Base-by-base conservation (phyloP, 2,888 invertebrate genomes). In the Lycaena phlaeas region DNA sequence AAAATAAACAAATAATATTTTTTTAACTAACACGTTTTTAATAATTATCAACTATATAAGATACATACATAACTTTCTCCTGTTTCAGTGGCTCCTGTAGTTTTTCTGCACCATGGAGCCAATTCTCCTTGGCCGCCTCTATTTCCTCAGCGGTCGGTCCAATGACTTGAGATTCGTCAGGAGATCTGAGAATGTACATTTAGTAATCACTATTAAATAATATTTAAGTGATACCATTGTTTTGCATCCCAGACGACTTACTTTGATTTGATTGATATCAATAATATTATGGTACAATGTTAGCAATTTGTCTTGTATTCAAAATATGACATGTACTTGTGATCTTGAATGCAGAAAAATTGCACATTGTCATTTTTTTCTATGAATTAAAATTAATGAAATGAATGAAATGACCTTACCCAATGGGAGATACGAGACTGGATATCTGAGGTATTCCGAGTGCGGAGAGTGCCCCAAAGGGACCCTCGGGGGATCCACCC, bases 91-190 rank as follows among this genome's bases (percentile, higher is more conserved):
- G 54, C 15, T 72, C 51, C 2, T 81, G 81, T 9, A 87, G 51
- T 1, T 65, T 60, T 9, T 64, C 61, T 2, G 62, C 49, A 1
- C 84, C 85, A 42, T 84, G 78, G 0, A 69, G 44, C 88, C 92
- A 92, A 27, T 85, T 79, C 0, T 85, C 77, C 49, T 79, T 81
- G 0, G 90, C 92, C 0, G 73, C 63, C 31, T 75, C 71, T 1
- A 91, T 54, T 56, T 92, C 92, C 28, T 90, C 90, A 0, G 81
- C 65, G 0, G 86, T 75, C 0, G 86, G 60, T 0, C 69, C 72
- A 0, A 82, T 69, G 12, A 87, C 86, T 0, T 64, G 65, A 1
- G 51, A 49, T 7, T 79, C 79, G 2, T 81, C 81, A 11, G 82
- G 79, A 3, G 84, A 71, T 1, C 82, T 86, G 48, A 1, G 3